Conservation (phyloP, 23 tunicate genomes). For the Phallusia fumigata region DNA sequence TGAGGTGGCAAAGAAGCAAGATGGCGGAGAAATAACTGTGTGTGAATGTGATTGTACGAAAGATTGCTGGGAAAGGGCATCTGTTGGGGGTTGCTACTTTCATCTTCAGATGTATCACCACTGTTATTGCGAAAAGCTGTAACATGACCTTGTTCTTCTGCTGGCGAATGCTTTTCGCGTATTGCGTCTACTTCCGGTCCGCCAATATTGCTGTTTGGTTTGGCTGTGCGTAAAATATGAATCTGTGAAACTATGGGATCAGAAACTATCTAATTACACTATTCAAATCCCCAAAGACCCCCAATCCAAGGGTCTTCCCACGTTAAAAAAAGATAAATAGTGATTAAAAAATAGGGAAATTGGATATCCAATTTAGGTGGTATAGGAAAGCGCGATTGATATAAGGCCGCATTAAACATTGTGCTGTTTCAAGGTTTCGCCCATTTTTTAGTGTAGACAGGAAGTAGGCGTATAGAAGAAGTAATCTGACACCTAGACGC, state of each 20-base stretch:
- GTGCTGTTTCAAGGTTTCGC: neutral
- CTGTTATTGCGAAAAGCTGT: neutral
- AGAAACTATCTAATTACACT: neutral
- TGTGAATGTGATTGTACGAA: neutral
- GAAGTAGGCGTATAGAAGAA: constrained; percentile 2
- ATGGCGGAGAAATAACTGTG: constrained; percentile 33
- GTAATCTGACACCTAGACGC: neutral
- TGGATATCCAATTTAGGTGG: neutral
- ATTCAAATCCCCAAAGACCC: neutral
- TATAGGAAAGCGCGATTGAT: neutral
- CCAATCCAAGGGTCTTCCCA: neutral
- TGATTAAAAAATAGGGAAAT: neutral
- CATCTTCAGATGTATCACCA: neutral
- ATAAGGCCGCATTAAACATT: neutral
- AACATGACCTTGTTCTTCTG: neutral
- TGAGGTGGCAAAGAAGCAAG: constrained; percentile 44
- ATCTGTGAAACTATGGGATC: neutral
- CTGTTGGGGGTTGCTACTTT: neutral
- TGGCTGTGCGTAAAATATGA: neutral
- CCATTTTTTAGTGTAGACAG: neutral
- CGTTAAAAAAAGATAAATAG: neutral
- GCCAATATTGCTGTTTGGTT: neutral
- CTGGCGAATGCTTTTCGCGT: neutral
- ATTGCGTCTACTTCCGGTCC: neutral
- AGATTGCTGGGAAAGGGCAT: neutral